Evolutionary conservation across 2,888 invertebrate species (phyloP), one percentile per base, ranked within the genome.

Genomic region (Theristus sp.): DNA sequence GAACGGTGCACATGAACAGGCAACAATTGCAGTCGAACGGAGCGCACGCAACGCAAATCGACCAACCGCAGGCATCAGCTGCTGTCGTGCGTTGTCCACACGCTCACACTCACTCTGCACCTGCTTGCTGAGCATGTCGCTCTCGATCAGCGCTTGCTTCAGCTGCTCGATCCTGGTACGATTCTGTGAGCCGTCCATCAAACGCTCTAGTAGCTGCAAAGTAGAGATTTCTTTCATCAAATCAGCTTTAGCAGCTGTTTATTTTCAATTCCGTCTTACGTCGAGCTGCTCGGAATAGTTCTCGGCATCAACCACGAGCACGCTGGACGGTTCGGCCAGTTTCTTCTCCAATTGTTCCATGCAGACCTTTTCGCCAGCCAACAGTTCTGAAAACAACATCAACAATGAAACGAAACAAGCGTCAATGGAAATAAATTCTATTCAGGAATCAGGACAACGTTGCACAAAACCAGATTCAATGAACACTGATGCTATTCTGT

Each of bases 251-350:
- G 1, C 28, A 2, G 10, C 10, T 27, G 22, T n/a, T 1, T 20
- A 25, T 17, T n/a, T n/a, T n/a, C n/a, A n/a, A n/a, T n/a, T n/a
- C n/a, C n/a, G n/a, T n/a, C 58, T 56, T 74, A 86, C 86, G 76
- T 88, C 88, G 53, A 90, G 81, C 72, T 88, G 86, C 73, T 89
- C 89, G 46, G 87, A 86, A 65, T 89, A 84, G 77, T 90, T 89
- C 78, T 91, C 90, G 1, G 89, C 88, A 78, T 91, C 91, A 38
- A 84, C 86, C 54, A 24, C 27, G 38, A 38, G 6, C 17, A 17
- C 72, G 68, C 82, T 80, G 1, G 83, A 82, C 53, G 84, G 82
- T 67, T 82, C 81, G 62, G 80, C 80, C 67, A 89, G 79, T 64
- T 85, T 83, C 61, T 84, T 84, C 73, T 85, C 84, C 68, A 89